phyloP scores from a whole-genome alignment of 2,797 vertebrate species.

The Rhinella marina region DNA sequence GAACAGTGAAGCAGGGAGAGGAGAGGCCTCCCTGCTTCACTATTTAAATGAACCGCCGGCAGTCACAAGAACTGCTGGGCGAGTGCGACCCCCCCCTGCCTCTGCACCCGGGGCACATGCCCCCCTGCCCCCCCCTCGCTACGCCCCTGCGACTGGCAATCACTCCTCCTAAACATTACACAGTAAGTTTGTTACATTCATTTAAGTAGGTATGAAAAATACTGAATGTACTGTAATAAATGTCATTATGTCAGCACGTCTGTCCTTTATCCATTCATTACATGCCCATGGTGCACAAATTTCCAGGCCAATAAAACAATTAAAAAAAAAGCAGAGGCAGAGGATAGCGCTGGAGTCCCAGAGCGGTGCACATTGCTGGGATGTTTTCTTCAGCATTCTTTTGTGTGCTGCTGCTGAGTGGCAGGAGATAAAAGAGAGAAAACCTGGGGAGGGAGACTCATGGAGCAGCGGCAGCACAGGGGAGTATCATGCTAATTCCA shows the following conservation, averaged over 20 bases:
- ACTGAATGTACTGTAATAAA: background rate
- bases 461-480: background rate
- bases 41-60: no score
- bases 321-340: conserved; percentile 9
- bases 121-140: no score
- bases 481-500: conserved; percentile 4
- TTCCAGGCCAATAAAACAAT: conserved; percentile 41
- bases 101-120: no score
- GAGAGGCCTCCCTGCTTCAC: no score
- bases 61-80: no score
- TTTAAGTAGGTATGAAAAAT: no score
- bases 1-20: no score
- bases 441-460: background rate
- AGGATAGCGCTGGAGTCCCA: conserved; percentile 42
- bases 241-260: background rate
- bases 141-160: no score
- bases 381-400: conserved; percentile 44
- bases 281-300: background rate
- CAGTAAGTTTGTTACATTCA: no score
- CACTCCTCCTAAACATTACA: no score
- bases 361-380: conserved; percentile 53
- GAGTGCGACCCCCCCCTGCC: no score
- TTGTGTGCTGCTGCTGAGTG: conserved; percentile 33
- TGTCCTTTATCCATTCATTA: background rate
- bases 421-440: background rate